Evolutionary conservation across 2,888 invertebrate genomes (phyloP), one percentile per base, ranked within the genome.

Genomic region (Coelopa pilipes): DNA sequence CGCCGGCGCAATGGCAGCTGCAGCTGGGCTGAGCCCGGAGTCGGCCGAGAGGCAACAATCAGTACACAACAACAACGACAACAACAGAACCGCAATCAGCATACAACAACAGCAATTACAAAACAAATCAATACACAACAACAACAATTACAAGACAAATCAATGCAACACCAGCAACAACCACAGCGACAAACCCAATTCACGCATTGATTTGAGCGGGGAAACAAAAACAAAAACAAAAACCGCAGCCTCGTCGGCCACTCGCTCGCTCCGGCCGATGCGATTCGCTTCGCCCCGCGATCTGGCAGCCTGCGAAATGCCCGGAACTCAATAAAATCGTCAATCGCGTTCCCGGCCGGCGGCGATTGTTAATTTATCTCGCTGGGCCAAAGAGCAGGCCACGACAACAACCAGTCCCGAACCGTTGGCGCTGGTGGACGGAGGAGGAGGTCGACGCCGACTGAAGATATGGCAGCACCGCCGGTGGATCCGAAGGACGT

Each of bases 361-460:
- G 82, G 85, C 85, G 83, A 85, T 85, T 82, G 84, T 81, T 83
- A 83, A 85, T 84, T 85, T 83, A 85, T 75, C 73, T 55, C 46
- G 67, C 53, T 50, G 15, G 13, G 49, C 59, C 17, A 19, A 49
- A 17, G 46, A 63, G 7, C 49, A 50, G 11, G 21, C 34, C 7
- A 34, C 34, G 7, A 34, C 7, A 34, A 34, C 34, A 34, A 34
- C 7, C 2, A 34, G 4, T 34, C 34, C 34, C 7, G 34, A 34
- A 34, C 2, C 34, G 7, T 4, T 34, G 7, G 4, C 34, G 7
- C 4, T 7, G 34, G 34, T 7, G 34, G 7, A 34, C 7, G 7
- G 7, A 34, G 34, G 34, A 34, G 34, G 34, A 34, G 7, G 7
- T 34, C 7, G 34, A 34, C 7, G 2, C 7, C 34, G 7, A 34